A percentile compares a stretch with the other conserved stretches of the same genome.
Evolutionary conservation across 92 coral and sea anemone species (phyloP).

Genomic region (Epizoanthus scotinus): DNA sequence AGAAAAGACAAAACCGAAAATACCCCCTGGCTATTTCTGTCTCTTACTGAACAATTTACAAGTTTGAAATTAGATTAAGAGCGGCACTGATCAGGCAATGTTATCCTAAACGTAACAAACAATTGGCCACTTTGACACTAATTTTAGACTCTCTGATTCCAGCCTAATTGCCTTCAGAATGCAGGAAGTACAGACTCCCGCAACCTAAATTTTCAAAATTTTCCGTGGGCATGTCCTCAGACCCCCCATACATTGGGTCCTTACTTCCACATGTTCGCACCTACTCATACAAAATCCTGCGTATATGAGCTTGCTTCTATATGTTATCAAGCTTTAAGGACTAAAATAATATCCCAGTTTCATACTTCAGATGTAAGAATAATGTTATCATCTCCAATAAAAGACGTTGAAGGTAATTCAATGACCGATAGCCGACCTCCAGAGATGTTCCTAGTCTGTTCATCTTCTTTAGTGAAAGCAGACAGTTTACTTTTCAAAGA

Average conservation of each 20-base stretch:
- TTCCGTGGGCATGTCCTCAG: no score
- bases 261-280: no score
- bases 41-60: not conserved
- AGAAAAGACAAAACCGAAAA: not conserved
- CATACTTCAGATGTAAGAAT: constrained; percentile 28
- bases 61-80: not conserved
- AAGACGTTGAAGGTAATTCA: constrained; percentile 14
- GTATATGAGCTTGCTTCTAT: no score
- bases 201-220: no score
- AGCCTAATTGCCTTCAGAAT: no score
- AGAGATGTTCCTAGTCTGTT: constrained; percentile 5
- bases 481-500: constrained; percentile 55
- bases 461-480: constrained; percentile 50
- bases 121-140: no score
- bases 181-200: no score
- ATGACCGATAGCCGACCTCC: constrained; percentile 27
- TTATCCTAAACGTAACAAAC: no score
- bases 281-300: no score
- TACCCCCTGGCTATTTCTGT: not conserved
- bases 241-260: no score
- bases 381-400: constrained; percentile 9
- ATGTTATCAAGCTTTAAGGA: no score
- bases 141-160: no score
- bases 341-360: not conserved
- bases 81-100: not conserved